Percentiles rank a stretch among this genome's conserved stretches.
phyloP scores from a whole-genome alignment of 2,113 vertebrate species.

The Tylochromis polylepis region DNA sequence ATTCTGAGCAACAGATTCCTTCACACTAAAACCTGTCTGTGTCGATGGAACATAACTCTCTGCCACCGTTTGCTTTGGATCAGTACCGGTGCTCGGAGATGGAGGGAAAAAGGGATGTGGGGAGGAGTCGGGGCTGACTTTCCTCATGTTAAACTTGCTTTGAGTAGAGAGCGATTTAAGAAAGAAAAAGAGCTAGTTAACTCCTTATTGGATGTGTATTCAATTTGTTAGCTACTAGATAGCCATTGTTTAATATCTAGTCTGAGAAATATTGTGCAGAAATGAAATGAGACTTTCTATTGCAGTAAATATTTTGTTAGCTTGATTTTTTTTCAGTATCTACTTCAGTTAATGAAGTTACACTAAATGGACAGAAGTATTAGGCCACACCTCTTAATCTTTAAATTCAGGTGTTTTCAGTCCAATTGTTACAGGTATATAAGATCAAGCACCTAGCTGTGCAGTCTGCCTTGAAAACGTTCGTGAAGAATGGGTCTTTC shows the following conservation, averaged over 20 bases:
- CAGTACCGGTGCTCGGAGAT: constrained; percentile 10
- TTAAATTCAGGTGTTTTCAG: neutral
- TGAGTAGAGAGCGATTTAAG: constrained; percentile 2
- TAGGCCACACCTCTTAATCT: neutral
- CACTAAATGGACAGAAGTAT: neutral
- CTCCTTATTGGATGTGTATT: neutral
- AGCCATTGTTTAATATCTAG: neutral
- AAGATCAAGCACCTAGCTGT: neutral
- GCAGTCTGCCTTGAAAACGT: neutral
- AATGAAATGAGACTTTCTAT: neutral
- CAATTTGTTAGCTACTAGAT: neutral
- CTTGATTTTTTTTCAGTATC: neutral
- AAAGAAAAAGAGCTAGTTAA: neutral
- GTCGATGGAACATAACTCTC: constrained; percentile 65
- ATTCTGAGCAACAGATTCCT: constrained; percentile 62
- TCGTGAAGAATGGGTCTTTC: neutral
- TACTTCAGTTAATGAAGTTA: neutral
- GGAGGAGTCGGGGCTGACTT: neutral
- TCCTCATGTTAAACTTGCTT: neutral
- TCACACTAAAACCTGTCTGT: constrained; percentile 69
- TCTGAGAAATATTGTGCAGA: neutral
- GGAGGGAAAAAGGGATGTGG: neutral
- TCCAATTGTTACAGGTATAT: neutral
- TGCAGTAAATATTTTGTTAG: neutral
- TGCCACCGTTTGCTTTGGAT: constrained; percentile 68